phyloP scores from a whole-genome alignment of 2,113 vertebrate species.

The Phylloscopus whistleri region DNA sequence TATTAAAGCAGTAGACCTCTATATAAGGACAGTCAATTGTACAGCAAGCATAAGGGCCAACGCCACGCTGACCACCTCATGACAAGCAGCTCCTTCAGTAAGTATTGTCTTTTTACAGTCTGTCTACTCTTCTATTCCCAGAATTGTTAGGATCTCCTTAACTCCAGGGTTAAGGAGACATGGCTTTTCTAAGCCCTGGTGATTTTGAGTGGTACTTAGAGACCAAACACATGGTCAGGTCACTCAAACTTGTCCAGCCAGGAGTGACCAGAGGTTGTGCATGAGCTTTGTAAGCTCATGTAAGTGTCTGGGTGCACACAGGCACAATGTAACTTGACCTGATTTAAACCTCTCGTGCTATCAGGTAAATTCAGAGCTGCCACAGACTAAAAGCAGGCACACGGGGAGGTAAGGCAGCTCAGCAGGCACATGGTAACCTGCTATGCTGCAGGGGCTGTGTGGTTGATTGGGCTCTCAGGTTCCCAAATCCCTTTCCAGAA shows the following conservation, averaged over 20 bases:
- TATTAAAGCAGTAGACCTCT: background rate
- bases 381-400: background rate
- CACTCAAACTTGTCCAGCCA: background rate
- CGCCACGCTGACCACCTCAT: background rate
- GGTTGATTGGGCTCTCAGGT: background rate
- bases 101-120: background rate
- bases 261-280: background rate
- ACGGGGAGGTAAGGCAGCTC: background rate
- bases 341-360: background rate
- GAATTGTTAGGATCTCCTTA: background rate
- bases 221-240: background rate
- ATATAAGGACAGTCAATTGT: fast-evolving
- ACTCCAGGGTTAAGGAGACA: background rate
- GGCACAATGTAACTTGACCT: background rate
- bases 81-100: background rate
- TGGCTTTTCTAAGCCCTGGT: background rate
- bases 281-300: background rate
- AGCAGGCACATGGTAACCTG: fast-evolving
- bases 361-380: background rate
- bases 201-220: background rate
- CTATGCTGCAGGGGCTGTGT: background rate
- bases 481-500: background rate
- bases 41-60: background rate
- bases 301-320: background rate
- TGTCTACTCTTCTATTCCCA: background rate